Evolutionary conservation across 2,113 vertebrate species (phyloP).

Genomic region (Phrynosoma blainvillii): DNA sequence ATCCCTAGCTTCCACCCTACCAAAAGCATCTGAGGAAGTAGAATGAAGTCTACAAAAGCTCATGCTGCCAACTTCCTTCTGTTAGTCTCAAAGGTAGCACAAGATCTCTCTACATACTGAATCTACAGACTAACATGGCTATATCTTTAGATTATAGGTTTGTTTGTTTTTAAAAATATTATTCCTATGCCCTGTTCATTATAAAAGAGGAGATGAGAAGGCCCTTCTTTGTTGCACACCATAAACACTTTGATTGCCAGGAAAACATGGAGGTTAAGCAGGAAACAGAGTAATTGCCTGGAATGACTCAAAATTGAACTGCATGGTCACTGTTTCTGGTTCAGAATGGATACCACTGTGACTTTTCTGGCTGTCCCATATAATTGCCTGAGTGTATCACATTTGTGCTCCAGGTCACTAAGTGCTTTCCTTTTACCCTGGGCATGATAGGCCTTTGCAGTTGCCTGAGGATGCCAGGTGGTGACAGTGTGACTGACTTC

Average conservation of each 20-base stretch:
- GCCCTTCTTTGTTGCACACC: neutral
- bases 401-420: slow-evolving; percentile 25
- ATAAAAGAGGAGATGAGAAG: slow-evolving; percentile 28
- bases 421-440: neutral
- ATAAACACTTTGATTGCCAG: neutral
- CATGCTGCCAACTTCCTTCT: no score
- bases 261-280: neutral
- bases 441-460: neutral
- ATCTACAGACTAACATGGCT: no score
- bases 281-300: neutral
- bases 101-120: no score
- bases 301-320: neutral
- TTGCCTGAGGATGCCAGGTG: neutral
- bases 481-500: neutral
- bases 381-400: slow-evolving; percentile 1
- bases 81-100: no score
- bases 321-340: neutral
- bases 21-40: no score
- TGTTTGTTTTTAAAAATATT: neutral
- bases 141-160: neutral
- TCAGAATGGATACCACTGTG: slow-evolving; percentile 3
- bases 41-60: no score
- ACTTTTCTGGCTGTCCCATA: neutral
- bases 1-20: no score
- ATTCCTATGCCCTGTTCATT: slow-evolving; percentile 4